Evolutionary conservation across 1,140 invertebrate genomes (phyloP), one percentile per base, ranked within the genome.

Genomic region (Penaeus vannamei): DNA sequence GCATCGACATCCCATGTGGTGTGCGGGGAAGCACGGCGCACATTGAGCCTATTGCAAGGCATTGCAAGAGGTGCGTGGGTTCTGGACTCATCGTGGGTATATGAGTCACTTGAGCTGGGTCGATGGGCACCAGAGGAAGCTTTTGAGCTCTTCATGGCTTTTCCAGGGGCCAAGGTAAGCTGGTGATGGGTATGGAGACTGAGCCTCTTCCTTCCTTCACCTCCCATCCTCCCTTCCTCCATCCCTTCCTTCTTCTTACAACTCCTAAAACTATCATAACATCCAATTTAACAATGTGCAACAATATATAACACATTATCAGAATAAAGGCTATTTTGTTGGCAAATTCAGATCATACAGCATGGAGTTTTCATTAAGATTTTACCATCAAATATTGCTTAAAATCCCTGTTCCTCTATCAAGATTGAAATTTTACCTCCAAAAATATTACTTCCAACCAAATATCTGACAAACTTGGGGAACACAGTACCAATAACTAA

Each of bases 121-220:
- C n/a, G 46, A 17, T 90, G 90, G 90, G 86, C 84, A 36, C 90
- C 90, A 17, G 90, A 90, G 69, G 90, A 84, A 72, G 53, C 86
- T 8, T 90, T 84, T 72, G 90, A 90, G 66, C 3, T 89, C 36
- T 66, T 76, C 64, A 62, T 36, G 42, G 79, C 79, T 53, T 59
- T 32, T n/a, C 87, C 87, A 26, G 87, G 46, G 22, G 82, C 87
- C 42, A 89, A 89, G 87, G 87, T 89, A 80, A 61, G 10, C 23
- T 61, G 76, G 46, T 86, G n/a, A 26, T 86, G 26, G 19, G 59
- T 4, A 26, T 61, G 17, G 19, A 20, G 26, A 32, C 17, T 10
- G 77, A 32, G 36, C 77, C 66, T 72, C 66, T 26, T 22, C 22
- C 66, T 72, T 72, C 10, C 42, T 46, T 42, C 42, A 42, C 36